Percentiles rank a stretch among this genome's conserved stretches.
Evolutionary conservation across 2,888 invertebrate genomes (phyloP).

Genomic region (Chaitophorus viminalis): DNA sequence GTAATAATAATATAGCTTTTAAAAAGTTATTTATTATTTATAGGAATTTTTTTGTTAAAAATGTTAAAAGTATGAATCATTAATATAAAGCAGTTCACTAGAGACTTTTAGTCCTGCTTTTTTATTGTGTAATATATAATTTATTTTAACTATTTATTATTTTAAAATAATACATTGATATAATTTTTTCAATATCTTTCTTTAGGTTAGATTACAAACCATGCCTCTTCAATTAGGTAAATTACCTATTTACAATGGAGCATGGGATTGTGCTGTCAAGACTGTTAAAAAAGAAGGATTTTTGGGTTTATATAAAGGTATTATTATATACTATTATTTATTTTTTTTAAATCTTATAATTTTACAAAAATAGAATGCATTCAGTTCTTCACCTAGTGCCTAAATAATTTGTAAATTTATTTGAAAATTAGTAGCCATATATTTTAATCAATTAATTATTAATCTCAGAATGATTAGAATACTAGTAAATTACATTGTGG

Average conservation of each 20-base stretch:
- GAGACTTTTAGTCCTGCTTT: not conserved
- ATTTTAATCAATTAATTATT: not conserved
- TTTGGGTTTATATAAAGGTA: constrained; percentile 84
- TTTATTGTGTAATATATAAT: not conserved
- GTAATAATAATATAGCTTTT: not conserved
- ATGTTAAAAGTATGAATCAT: not conserved
- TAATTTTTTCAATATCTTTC: not conserved
- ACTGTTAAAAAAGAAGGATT: constrained; percentile 89
- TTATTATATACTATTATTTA: constrained; percentile 32
- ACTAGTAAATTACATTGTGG: too few species aligned
- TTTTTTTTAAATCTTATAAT: not conserved
- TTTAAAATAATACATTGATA: too few species aligned
- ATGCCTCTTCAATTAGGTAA: constrained; percentile 74
- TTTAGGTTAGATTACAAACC: constrained; percentile 63
- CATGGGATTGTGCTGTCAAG: constrained; percentile 92
- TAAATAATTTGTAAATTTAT: too few species aligned
- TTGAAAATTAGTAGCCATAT: too few species aligned
- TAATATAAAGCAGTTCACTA: not conserved
- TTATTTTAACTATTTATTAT: not conserved
- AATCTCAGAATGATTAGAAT: too few species aligned
- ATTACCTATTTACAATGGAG: constrained; percentile 83
- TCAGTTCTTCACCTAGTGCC: too few species aligned
- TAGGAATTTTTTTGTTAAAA: not conserved
- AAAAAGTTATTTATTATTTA: not conserved
- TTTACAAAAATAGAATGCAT: too few species aligned